Evolutionary conservation across 2,888 invertebrate species (phyloP), one percentile per base, ranked within the genome.

Genomic region (Drosophila niveifrons): DNA sequence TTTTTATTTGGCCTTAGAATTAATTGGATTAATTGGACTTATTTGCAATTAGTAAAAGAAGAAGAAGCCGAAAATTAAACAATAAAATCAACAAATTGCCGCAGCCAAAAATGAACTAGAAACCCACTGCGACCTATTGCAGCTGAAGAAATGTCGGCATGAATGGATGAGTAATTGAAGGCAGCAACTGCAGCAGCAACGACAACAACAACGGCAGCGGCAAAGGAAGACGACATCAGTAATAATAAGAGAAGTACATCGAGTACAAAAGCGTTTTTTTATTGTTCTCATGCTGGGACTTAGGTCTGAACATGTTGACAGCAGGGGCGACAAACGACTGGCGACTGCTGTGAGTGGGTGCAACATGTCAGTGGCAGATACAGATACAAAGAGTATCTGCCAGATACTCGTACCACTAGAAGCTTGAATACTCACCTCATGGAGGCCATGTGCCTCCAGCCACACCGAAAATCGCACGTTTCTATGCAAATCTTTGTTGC

Each of bases 401-500:
- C 55, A 72, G 83, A 74, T 72, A 82, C 23, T 36, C 61, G 47
- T 61, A 56, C 53, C 39, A 56, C 17, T 55, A 64, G 75, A 65
- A 63, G 68, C 66, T 59, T 15, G 47, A 28, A 63, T 52, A 68
- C 41, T 36, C 56, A 46, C 56, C 59, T 47, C 53, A 62, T 70
- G 58, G 68, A 80, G 80, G 80, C 76, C 82, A 66, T 75, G 72
- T 59, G 75, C 84, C 76, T 48, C 56, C 23, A 68, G 75, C 68
- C 69, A 71, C 59, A 72, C 64, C 76, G 68, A 79, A 87, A 87
- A 82, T 87, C 88, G 88, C 83, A 83, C 88, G 83, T 87, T 87
- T 87, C 88, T 85, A 83, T 83, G 83, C 85, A 83, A 83, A 87
- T 83, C 85, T 87, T 78, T 61, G 88, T 53, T 62, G 80, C 88